These are phyloP conservation scores for Lasioglossum figueresi DNA, from an alignment of 2,888 invertebrate species.

Conservation along the genomic window DNA sequence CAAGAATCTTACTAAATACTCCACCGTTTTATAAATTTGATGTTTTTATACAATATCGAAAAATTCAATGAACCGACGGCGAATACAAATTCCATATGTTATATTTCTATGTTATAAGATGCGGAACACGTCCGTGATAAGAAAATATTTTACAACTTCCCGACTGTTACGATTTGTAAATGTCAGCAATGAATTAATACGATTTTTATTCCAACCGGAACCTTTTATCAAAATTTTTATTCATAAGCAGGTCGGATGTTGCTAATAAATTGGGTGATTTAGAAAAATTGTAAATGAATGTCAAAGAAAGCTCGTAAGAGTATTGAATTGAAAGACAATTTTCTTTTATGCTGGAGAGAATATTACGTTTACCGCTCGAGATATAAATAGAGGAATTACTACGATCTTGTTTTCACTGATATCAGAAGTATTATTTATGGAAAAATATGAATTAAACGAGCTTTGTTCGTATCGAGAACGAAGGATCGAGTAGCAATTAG, in stretches of 20 bases:
- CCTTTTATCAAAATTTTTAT: not conserved
- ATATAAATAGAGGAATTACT: not conserved
- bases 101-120: not conserved
- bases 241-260: not conserved
- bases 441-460: not conserved
- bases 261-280: not conserved
- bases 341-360: not conserved
- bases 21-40: not conserved
- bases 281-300: not conserved
- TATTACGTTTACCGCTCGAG: not conserved
- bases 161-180: not conserved
- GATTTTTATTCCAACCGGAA: not conserved
- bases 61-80: not conserved
- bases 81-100: not conserved
- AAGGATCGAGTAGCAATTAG: conserved; percentile 3
- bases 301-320: not conserved
- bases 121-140: not conserved
- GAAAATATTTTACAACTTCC: not conserved
- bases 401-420: too few relatives aligned
- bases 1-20: not conserved
- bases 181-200: not conserved
- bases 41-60: not conserved
- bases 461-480: not conserved
- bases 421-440: not conserved
- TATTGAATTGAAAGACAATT: not conserved